Base-by-base conservation (phyloP, 2,113 vertebrate species). In the Mystacornis crossleyi region DNA sequence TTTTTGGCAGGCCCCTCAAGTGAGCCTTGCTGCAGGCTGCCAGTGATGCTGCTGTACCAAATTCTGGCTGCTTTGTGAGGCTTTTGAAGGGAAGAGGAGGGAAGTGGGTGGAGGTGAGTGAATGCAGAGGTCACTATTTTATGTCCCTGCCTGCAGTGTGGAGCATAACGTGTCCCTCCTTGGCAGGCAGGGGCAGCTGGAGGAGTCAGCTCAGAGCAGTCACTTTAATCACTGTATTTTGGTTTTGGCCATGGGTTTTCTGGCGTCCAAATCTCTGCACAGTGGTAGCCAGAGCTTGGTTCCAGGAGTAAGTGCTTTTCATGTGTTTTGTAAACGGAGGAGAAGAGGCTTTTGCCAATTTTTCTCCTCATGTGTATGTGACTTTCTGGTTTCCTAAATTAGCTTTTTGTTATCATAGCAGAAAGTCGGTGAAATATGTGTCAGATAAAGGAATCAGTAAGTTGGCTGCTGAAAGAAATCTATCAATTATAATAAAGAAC, bases 231-330 rank as follows among this genome's bases (percentile, higher is more conserved):
- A 0, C 75, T 55, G 48, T 6, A 5, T 71, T 95, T 82, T 65
- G 74, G 3, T 18, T 79, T 94, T 95, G 93, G 93, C 90, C 64
- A 5, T 62, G 87, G 79, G 6, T 61, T 90, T 96, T 72, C 81
- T 97, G 95, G 96, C 94, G 0, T 31, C 0, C 11, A 0, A 0
- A n/a, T 51, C 77, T 50, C 70, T 70, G 71, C 81, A 50, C 90
- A 77, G 90, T 91, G 91, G 78, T 86, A 93, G 91, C 92, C 95
- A 95, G 87, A 96, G 90, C 91, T 51, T 36, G 45, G n/a, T 93
- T 95, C 92, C 95, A 96, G 93, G 33, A 93, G 62, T 75, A 33
- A 95, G 90, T 84, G 88, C 67, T 94, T 94, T 40, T 95, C 93
- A 7, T 87, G 31, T 83, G 75, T 73, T 94, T 90, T 86, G 67